Evolutionary conservation across 1,140 invertebrate genomes (phyloP), one percentile per base, ranked within the genome.

Genomic region (Lucilia cuprina): DNA sequence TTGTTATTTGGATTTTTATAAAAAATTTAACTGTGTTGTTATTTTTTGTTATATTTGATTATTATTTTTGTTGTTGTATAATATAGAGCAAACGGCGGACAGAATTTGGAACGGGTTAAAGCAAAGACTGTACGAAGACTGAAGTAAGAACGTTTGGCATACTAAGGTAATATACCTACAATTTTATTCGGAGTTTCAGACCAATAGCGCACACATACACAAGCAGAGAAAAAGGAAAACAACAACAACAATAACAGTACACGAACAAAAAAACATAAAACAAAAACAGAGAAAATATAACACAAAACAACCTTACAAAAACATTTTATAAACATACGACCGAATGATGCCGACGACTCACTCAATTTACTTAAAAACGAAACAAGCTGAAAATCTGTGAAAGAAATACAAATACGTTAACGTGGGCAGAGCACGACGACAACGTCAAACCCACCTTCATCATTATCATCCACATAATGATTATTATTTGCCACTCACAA

Each of bases 41-140:
- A 77, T 84, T 84, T 82, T 50, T 50, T 84, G 12, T 77, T 87
- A 86, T 88, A 75, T 84, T 88, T 87, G 86, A 87, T 88, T 88
- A 49, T 47, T 85, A 25, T 80, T 85, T 21, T 83, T 65, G 35
- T 75, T 84, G 49, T 83, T 85, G 30, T 85, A 41, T 82, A 84
- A 82, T 82, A 85, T 82, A 85, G 83, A 85, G 83, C 83, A 80
- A 80, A 80, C 88, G 88, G 89, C 89, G 89, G 89, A 91, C 88
- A 91, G 90, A 91, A 87, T 91, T 80, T 91, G 90, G 90, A 91
- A 91, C 90, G 90, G 90, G 90, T 91, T 91, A 91, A 91, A 91
- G 90, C 90, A 90, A 91, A 91, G 90, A 91, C 90, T 91, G 90
- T 91, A 91, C 90, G 90, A 91, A 91, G 90, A 91, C 90, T 91